phyloP scores from a whole-genome alignment of 53 echinoderm and acorn worm genomes.

The Holothuria scabra region DNA sequence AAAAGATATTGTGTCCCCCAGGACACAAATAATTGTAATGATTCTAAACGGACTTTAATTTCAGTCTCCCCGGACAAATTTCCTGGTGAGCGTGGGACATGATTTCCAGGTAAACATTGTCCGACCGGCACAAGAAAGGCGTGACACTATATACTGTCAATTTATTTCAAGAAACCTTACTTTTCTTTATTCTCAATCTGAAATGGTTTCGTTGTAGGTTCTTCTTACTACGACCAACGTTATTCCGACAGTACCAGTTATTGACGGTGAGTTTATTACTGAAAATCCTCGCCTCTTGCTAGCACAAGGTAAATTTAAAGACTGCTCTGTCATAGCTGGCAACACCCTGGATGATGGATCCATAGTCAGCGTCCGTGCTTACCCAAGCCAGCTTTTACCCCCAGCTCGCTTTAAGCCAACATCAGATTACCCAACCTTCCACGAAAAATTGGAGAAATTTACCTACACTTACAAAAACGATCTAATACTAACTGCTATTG shows the following conservation, averaged over 20 bases:
- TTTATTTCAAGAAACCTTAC: not conserved
- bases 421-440: constrained; percentile 46
- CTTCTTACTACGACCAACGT: constrained; percentile 57
- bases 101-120: too few relatives aligned
- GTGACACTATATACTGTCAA: too few relatives aligned
- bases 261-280: constrained; percentile 64
- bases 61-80: too few relatives aligned
- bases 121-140: too few relatives aligned
- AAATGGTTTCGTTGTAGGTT: not conserved
- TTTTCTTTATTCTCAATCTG: not conserved
- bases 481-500: constrained; percentile 61
- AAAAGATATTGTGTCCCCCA: too few relatives aligned
- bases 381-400: constrained; percentile 1
- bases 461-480: constrained; percentile 68
- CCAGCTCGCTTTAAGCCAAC: constrained; percentile 19
- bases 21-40: too few relatives aligned
- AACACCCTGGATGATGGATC: constrained; percentile 67
- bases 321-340: constrained; percentile 57
- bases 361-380: constrained; percentile 46
- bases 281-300: constrained; percentile 45
- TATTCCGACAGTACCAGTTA: constrained; percentile 53
- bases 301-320: constrained; percentile 50
- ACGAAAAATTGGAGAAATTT: constrained; percentile 51
- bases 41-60: too few relatives aligned
- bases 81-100: too few relatives aligned